Base-by-base conservation (phyloP, 2,888 invertebrate genomes). In the Coecobrya sp. region DNA sequence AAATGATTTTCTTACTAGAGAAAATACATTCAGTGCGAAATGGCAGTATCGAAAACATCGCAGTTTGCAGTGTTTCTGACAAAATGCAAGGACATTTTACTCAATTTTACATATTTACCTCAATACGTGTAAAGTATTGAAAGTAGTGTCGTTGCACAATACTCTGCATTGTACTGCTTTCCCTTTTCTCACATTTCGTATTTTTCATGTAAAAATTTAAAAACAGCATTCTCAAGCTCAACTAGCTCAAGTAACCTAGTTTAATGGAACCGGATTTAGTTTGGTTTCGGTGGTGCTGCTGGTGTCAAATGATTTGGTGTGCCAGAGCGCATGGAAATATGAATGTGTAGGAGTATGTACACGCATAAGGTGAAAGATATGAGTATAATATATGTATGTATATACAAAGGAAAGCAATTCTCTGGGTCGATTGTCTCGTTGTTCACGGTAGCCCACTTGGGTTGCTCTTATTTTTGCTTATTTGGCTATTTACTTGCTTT, bases 241-340 rank as follows among this genome's bases (percentile, higher is more conserved):
- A 45, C 45, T 5, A 45, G 7, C 45, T 11, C 11, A 52, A 16
- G 8, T 85, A 85, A 65, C 62, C 84, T 68, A 85, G 68, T 85
- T 85, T 85, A 85, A 68, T 68, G 68, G 68, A 68, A 59, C 85
- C 85, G 85, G 85, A 85, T 85, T 84, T 85, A 42, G 68, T 79
- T 79, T 52, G 52, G 79, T 52, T 25, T 79, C 27, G 27, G 68
- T 68, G 27, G 68, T 68, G 68, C 8, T 68, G 68, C 22, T 62
- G 59, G 22, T 22, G 59, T 68, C 30, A 68, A 68, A 27, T 68
- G 27, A 79, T 68, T 30, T 79, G 79, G 49, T 79, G 68, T 68
- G n/a, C 68, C 76, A 45, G 25, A 22, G 25, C 36, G 19, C 16
- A 73, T 65, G 19, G 8, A 25, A 16, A 68, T 68, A 27, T 30